phyloP scores from a whole-genome alignment of 2,113 vertebrate species.

The Alligator sinensis region DNA sequence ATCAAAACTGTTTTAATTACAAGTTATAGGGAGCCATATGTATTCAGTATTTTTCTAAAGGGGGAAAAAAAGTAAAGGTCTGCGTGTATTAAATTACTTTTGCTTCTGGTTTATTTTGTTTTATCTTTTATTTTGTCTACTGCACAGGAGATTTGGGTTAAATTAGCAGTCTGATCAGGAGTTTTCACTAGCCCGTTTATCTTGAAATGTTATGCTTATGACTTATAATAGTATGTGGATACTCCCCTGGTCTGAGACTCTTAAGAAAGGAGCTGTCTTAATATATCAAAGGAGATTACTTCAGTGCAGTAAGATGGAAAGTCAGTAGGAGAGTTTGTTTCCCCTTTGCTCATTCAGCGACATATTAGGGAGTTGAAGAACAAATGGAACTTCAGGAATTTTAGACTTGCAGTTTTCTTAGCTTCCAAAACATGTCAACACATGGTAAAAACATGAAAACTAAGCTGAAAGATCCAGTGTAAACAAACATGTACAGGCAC shows the following conservation, averaged over 20 bases:
- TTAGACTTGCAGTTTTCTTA: accelerated
- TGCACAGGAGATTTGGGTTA: background rate
- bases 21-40: background rate
- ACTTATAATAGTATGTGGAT: background rate
- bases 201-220: background rate
- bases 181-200: background rate
- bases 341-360: background rate
- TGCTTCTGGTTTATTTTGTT: accelerated
- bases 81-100: accelerated
- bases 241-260: accelerated
- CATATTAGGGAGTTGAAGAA: accelerated
- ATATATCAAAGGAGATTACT: accelerated
- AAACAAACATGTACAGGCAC: accelerated
- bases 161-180: background rate
- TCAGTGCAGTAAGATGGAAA: background rate
- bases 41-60: background rate
- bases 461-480: background rate
- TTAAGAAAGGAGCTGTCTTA: background rate
- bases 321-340: background rate
- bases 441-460: accelerated
- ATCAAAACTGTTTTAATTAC: background rate
- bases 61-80: no score
- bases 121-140: background rate
- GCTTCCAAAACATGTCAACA: background rate
- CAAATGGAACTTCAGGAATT: background rate